These are phyloP conservation scores for Laticauda colubrina DNA, from an alignment of 2,113 vertebrate genomes.

Conservation along the genomic window DNA sequence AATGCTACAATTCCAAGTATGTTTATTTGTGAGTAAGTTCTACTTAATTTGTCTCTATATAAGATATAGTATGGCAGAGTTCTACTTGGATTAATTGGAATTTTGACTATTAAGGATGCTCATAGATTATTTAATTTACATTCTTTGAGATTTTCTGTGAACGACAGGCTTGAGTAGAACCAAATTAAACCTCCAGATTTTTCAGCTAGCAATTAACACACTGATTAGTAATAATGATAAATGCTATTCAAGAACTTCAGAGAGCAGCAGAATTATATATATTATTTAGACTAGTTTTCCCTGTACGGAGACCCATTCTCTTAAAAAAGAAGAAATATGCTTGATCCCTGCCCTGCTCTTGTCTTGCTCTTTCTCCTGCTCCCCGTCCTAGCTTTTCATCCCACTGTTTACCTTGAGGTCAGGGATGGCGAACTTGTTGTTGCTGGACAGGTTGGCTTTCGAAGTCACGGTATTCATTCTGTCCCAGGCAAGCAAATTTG, in stretches of 20 bases:
- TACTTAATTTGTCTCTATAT: neutral
- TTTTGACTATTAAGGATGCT: neutral
- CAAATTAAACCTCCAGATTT: neutral
- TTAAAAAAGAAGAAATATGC: neutral
- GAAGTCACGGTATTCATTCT: conserved; percentile 81
- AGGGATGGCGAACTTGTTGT: conserved; percentile 87
- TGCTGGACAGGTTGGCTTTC: conserved; percentile 82
- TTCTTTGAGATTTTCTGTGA: neutral
- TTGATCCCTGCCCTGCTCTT: neutral
- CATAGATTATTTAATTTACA: neutral
- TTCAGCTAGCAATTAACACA: neutral
- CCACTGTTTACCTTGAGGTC: conserved; percentile 86
- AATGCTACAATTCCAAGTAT: neutral
- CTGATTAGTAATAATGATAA: neutral
- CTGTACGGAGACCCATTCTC: neutral
- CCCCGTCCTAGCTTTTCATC: neutral
- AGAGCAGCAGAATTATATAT: neutral
- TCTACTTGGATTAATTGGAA: neutral
- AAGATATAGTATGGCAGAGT: neutral
- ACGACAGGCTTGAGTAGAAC: neutral
- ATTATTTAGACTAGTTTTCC: neutral
- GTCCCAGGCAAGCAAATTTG: conserved; percentile 82
- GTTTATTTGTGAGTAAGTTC: neutral
- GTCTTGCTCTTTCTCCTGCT: neutral
- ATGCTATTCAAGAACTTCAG: neutral